phyloP scores from a whole-genome alignment of 2,797 vertebrate species.

The Eulemur coronatus region DNA sequence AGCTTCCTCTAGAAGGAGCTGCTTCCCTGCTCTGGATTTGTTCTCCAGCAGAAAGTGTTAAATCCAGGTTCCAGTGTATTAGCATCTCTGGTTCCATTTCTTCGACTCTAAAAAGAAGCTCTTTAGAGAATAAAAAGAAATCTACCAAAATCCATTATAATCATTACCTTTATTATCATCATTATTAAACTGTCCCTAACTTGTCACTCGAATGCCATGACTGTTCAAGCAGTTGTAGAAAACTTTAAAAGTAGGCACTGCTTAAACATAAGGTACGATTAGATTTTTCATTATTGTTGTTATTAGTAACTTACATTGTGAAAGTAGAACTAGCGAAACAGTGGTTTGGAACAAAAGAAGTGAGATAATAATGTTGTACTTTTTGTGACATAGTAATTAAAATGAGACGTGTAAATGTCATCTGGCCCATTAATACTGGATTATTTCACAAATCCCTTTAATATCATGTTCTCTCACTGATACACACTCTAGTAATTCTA shows the following conservation, averaged over 20 bases:
- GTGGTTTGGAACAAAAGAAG: conserved; percentile 51
- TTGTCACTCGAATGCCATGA: conserved; percentile 41
- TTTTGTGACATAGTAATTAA: conserved; percentile 62
- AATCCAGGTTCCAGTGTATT: background rate
- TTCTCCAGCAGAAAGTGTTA: background rate
- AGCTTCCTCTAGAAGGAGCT: conserved; percentile 7
- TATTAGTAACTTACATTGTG: background rate
- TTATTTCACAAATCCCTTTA: conserved; percentile 58
- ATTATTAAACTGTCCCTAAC: conserved; percentile 35
- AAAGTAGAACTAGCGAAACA: conserved; percentile 13
- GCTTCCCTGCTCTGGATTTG: background rate
- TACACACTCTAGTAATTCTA: conserved; percentile 14
- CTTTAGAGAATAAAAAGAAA: background rate
- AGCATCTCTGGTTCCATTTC: conserved; percentile 19
- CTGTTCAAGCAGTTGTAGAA: conserved; percentile 24
- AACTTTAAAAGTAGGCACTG: conserved; percentile 25
- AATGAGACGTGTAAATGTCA: conserved; percentile 65
- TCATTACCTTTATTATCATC: conserved; percentile 9
- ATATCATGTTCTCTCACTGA: background rate
- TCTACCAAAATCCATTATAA: conserved; percentile 26
- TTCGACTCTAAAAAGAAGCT: background rate
- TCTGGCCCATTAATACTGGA: conserved; percentile 54
- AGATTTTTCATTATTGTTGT: conserved; percentile 55
- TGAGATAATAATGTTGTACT: conserved; percentile 24
- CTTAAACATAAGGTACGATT: conserved; percentile 31